Percentiles rank a stretch among this genome's conserved stretches.
Evolutionary conservation across 2,888 invertebrate species (phyloP).

Genomic region (Lasioglossum marginatum): DNA sequence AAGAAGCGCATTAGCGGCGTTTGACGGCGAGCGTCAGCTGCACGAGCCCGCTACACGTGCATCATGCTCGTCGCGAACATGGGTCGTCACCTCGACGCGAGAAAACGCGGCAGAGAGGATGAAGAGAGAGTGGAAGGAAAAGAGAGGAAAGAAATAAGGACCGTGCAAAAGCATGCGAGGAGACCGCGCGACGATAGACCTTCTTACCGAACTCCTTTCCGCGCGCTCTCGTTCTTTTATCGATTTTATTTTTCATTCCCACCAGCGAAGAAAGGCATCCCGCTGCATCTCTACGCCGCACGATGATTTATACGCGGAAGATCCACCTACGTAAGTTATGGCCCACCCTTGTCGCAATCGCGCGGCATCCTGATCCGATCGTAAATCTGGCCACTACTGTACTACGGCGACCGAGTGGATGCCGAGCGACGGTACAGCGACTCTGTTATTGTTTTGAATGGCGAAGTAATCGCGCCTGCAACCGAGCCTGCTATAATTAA

Average conservation of each 20-base stretch:
- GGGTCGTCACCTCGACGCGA: not conserved
- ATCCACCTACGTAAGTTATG: conserved; percentile 74
- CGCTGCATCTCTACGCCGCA: conserved; percentile 51
- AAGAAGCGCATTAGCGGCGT: conserved; percentile 81
- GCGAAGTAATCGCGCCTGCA: conserved; percentile 59
- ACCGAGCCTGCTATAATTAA: conserved; percentile 64
- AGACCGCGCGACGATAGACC: conserved; percentile 32
- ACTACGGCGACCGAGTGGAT: conserved; percentile 10
- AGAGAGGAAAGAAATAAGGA: not conserved
- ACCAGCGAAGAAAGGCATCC: conserved; percentile 40
- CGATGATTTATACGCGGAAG: conserved; percentile 74
- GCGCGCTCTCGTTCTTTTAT: conserved; percentile 10
- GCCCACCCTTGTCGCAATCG: conserved; percentile 70
- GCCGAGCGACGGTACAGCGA: conserved; percentile 13
- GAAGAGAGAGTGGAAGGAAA: not conserved
- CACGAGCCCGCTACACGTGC: conserved; percentile 72
- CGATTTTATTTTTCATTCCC: conserved; percentile 56
- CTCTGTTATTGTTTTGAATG: conserved; percentile 68
- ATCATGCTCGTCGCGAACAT: conserved; percentile 26
- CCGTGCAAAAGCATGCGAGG: conserved; percentile 6
- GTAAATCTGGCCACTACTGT: conserved; percentile 60
- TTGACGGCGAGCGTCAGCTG: conserved; percentile 83
- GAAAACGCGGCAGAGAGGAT: not conserved
- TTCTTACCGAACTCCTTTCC: conserved; percentile 44
- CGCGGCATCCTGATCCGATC: conserved; percentile 67